These are phyloP conservation scores for Nematolebias whitei DNA, from an alignment of 2,113 vertebrate species.

Conservation along the genomic window DNA sequence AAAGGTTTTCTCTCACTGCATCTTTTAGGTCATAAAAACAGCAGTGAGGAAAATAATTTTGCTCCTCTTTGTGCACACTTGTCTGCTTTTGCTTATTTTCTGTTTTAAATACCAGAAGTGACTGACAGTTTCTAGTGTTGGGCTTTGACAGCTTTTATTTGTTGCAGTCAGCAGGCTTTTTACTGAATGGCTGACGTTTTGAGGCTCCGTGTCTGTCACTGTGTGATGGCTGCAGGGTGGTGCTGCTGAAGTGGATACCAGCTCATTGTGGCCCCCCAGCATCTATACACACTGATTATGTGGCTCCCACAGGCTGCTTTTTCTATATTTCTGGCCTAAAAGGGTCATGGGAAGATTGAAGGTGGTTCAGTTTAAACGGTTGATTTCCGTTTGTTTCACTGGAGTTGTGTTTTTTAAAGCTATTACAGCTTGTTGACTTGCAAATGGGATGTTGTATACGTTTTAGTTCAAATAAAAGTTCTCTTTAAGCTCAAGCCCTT, in stretches of 20 bases:
- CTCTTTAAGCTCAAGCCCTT: too few species aligned
- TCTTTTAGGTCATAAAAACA: constrained; percentile 14
- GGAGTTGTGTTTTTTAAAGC: background rate
- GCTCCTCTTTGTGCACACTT: constrained; percentile 28
- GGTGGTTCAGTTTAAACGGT: constrained; percentile 26
- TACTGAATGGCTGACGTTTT: constrained; percentile 66
- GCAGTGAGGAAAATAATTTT: constrained; percentile 22
- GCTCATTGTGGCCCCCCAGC: constrained; percentile 26
- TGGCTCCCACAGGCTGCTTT: constrained; percentile 30
- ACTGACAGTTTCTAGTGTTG: constrained; percentile 72
- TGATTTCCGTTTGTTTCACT: constrained; percentile 26
- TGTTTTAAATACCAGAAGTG: constrained; percentile 62
- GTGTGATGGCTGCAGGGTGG: constrained; percentile 46
- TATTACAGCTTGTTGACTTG: background rate
- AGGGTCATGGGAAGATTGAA: constrained; percentile 72
- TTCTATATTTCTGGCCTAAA: constrained; percentile 24
- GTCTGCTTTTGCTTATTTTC: constrained; percentile 43
- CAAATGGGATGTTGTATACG: background rate
- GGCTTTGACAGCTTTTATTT: constrained; percentile 70
- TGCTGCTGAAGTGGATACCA: constrained; percentile 31
- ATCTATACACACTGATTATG: constrained; percentile 26
- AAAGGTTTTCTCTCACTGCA: constrained; percentile 19
- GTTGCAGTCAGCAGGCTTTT: constrained; percentile 63
- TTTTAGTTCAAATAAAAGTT: constrained; percentile 1
- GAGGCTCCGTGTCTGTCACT: constrained; percentile 59